These are phyloP conservation scores for Ametastegia equiseti DNA, from an alignment of 2,888 invertebrate genomes.

Conservation along the genomic window DNA sequence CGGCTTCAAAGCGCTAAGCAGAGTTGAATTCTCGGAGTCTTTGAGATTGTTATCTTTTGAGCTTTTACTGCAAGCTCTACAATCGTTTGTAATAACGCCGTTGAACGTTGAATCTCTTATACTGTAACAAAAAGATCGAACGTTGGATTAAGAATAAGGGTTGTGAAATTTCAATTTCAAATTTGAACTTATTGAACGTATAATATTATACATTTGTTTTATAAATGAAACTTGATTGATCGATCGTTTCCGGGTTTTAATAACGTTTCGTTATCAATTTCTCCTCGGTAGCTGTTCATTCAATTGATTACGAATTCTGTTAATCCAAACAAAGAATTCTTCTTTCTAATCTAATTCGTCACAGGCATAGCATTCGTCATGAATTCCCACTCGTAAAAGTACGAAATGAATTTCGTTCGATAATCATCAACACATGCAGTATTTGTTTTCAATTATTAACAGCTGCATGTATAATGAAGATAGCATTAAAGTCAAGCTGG, in stretches of 20 bases:
- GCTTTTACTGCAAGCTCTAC: constrained; percentile 68
- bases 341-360: not conserved
- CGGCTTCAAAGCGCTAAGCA: constrained; percentile 79
- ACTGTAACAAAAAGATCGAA: constrained; percentile 61
- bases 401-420: not conserved
- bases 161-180: too few relatives aligned
- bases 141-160: not conserved
- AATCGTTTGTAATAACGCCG: constrained; percentile 67
- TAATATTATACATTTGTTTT: too few relatives aligned
- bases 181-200: too few relatives aligned
- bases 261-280: too few relatives aligned
- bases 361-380: not conserved
- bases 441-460: not conserved
- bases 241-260: too few relatives aligned
- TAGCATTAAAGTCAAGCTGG: too few relatives aligned
- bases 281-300: too few relatives aligned
- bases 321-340: not conserved
- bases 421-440: not conserved
- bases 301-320: too few relatives aligned
- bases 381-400: not conserved
- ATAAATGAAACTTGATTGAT: too few relatives aligned
- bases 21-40: constrained; percentile 77
- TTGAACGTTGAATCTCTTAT: constrained; percentile 67
- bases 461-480: not conserved
- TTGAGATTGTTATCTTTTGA: constrained; percentile 74